Evolutionary conservation across 2,888 invertebrate genomes (phyloP), one percentile per base, ranked within the genome.

Genomic region (Trichopoda pennipes): DNA sequence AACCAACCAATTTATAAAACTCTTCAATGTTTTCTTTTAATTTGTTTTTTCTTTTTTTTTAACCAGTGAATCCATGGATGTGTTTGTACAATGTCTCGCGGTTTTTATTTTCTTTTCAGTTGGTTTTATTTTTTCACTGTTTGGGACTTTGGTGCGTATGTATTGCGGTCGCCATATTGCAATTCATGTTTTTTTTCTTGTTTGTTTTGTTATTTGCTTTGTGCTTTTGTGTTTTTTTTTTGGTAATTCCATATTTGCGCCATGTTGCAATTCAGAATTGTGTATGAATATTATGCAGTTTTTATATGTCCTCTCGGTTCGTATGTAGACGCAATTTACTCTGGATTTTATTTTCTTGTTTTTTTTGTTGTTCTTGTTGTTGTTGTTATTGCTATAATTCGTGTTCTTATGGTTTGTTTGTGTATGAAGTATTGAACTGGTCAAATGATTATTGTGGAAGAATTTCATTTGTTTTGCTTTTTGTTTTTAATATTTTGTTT

Each of bases 151-250:
- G 80, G 83, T 83, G 84, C 84, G 84, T 84, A 85, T 84, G 84
- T 83, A 88, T 89, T 89, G 89, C 89, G 89, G 89, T 89, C 88
- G 88, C 88, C 89, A 89, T 89, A 89, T 89, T 89, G 89, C 89
- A 86, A 87, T 88, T 88, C 87, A 87, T 87, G 86, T 77, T 80
- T 85, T 68, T 21, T 66, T 70, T 58, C 19, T 42, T 19, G 42
- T 56, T 23, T 42, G n/a, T n/a, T 14, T 32, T 32, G 3, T 32
- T 32, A 6, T 32, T 32, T 32, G 32, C 32, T 32, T 32, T 32
- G 4, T 35, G 35, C 69, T 12, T 70, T 1, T 56, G 3, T 60
- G 38, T 55, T n/a, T n/a, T n/a, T n/a, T 47, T 70, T 70, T 61
- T 61, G 61, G 17, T 21, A 32, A 63, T 32, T 49, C 63, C 63